Percentiles rank a stretch among this genome's conserved stretches.
Conservation (phyloP, 2,797 vertebrate genomes). For the Alca torda region DNA sequence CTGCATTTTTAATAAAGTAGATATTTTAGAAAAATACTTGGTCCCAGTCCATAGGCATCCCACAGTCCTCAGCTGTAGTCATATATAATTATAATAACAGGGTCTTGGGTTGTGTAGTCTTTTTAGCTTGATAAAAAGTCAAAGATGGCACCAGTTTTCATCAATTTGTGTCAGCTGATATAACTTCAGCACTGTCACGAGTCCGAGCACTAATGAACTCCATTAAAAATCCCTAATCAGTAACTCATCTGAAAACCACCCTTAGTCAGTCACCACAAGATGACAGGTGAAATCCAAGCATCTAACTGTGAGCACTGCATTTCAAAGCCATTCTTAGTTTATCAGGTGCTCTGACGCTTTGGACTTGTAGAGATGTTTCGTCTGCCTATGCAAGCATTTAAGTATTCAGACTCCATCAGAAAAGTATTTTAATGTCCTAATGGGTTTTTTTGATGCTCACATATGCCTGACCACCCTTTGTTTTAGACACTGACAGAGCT, state of each 20-base stretch:
- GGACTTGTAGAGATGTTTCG: background rate
- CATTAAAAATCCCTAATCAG: background rate
- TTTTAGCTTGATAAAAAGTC: background rate
- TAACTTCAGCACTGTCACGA: background rate
- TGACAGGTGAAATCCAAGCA: background rate
- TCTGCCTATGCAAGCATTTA: background rate
- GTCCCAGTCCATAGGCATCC: fast-evolving
- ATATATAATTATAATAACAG: background rate
- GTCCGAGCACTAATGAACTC: background rate
- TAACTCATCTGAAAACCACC: background rate
- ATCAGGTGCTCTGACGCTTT: background rate
- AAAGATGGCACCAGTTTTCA: background rate
- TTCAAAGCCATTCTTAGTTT: background rate
- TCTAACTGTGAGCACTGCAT: background rate
- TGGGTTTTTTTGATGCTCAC: background rate
- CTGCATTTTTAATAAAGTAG: background rate
- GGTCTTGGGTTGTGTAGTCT: background rate
- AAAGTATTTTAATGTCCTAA: background rate
- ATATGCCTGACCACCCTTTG: background rate
- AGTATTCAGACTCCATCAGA: background rate
- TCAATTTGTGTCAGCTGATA: background rate
- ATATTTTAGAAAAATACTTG: background rate
- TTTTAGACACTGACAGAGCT: background rate
- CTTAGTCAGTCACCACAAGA: background rate
- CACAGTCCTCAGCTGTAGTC: background rate